Base-by-base conservation (phyloP, 2,888 invertebrate species). In the Empis livida region DNA sequence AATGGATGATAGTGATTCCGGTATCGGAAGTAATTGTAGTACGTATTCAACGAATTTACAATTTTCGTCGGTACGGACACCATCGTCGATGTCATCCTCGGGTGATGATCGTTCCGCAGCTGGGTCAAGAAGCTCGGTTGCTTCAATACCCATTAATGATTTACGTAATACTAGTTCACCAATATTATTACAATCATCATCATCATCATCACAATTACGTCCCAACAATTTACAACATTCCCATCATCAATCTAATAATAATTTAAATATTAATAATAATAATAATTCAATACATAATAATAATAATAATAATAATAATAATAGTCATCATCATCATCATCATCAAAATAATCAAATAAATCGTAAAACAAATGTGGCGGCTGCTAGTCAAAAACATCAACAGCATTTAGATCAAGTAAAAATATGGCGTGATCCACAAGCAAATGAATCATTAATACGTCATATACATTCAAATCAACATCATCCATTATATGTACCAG, bases 1-100 rank as follows among this genome's bases (percentile, higher is more conserved):
- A 44, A 51, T 49, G 51, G 51, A 51, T 51, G 51, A 51, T 49
- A 49, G 42, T 48, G 49, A 47, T 42, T 48, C 46, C 42, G 46
- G 46, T 38, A 37, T 46, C 17, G 49, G 49, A 20, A 49, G 42
- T 40, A 45, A 39, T 49, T 32, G 13, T 20, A 43, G 32, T 41
- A 11, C 17, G 11, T 15, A 9, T 11, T 11, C 39, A 37, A 16
- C 38, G 10, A 16, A 9, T 16, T 16, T 38, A 38, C 16, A 11
- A 27, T 27, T 27, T 27, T 27, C 23, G 23, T 27, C 23, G 23
- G 23, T 27, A 27, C 23, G 49, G 42, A 43, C 46, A 35, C 43
- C 45, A 30, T 45, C 47, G 48, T 47, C 45, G 47, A 49, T 49
- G 49, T 51, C 51, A 43, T 51, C 51, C 40, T 46, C 51, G 38